phyloP scores from a whole-genome alignment of 2,888 invertebrate genomes.

The Patella depressa region DNA sequence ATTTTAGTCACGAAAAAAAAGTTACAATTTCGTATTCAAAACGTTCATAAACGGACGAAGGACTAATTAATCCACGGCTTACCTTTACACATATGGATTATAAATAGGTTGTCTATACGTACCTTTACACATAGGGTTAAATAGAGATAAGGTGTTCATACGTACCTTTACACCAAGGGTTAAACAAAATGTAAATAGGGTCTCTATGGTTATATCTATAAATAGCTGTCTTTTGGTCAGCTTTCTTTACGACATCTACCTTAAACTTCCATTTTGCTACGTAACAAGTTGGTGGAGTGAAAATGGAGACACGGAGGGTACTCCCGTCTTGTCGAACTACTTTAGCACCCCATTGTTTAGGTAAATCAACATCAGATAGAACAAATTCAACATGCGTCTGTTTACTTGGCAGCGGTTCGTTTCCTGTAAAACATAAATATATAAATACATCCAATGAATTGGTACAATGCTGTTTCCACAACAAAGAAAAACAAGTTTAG shows the following conservation, averaged over 20 bases:
- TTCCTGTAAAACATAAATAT: conserved; percentile 39
- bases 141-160: not conserved
- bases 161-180: conserved; percentile 89
- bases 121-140: too few species aligned
- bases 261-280: conserved; percentile 60
- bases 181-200: conserved; percentile 85
- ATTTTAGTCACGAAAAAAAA: too few species aligned
- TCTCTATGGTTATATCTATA: conserved; percentile 66
- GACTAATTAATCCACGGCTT: too few species aligned
- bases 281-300: conserved; percentile 50
- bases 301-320: conserved; percentile 41
- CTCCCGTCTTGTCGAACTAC: conserved; percentile 33
- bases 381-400: conserved; percentile 52
- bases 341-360: conserved; percentile 55
- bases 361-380: conserved; percentile 51
- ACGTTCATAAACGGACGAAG: too few species aligned
- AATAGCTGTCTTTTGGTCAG: conserved; percentile 28
- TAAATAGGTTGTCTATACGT: conserved; percentile 56
- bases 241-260: conserved; percentile 50
- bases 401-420: conserved; percentile 47
- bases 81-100: too few species aligned
- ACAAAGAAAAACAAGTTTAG: not conserved
- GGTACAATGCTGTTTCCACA: not conserved
- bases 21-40: too few species aligned
- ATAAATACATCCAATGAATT: not conserved